Evolutionary conservation across 1,140 invertebrate species (phyloP), one percentile per base, ranked within the genome.

Genomic region (Zelostemma sp.): DNA sequence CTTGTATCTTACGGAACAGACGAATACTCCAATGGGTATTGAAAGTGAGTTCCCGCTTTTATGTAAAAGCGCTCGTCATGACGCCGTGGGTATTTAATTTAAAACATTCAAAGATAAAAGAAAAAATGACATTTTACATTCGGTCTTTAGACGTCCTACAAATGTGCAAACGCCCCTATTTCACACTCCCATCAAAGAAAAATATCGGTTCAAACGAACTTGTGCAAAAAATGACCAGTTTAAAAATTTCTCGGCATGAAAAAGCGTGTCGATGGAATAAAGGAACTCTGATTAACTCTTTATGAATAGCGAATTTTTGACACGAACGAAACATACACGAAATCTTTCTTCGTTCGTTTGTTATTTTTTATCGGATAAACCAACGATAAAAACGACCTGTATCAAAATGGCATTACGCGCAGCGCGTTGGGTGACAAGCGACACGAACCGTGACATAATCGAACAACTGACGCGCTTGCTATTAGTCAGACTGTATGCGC

Each of bases 1-100:
- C 61, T 51, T 48, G 57, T 68, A 62, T 65, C 69, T 72, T 64
- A 57, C 49, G 43, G 47, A 66, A 65, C 60, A 67, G 59, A 68
- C 69, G 69, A 45, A 72, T 68, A 72, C 64, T 64, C 43, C 49
- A 33, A 19, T 45, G 43, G 47, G 51, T 64, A 69, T 69, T 70
- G 61, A 65, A 70, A 64, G 59, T 70, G 48, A 55, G 54, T 54
- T 56, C 68, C 57, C 50, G 61, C 53, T 70, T 64, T 65, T 61
- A 56, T 69, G 56, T 43, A 57, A 38, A 38, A 25, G 21, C 3
- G 8, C 8, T 25, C 8, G 21, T 25, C 8, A 25, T 25, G 8
- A 25, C 8, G n/a, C n/a, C n/a, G n/a, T n/a, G n/a, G n/a, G n/a
- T n/a, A n/a, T n/a, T n/a, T n/a, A n/a, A n/a, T n/a, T n/a, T n/a